phyloP scores from a whole-genome alignment of 23 tunicate species.

The Diplosoma virens region DNA sequence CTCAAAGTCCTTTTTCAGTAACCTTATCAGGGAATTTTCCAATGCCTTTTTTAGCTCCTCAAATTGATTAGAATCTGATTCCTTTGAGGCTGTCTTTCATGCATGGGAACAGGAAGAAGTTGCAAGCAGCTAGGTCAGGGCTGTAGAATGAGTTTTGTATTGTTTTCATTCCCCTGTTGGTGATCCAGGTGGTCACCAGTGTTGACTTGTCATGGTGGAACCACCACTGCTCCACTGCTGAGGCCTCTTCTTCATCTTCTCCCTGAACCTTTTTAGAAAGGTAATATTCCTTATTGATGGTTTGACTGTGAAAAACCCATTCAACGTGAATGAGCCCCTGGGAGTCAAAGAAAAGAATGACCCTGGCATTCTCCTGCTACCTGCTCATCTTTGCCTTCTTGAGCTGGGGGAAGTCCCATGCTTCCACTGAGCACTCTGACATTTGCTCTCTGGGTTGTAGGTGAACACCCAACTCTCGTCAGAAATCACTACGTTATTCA shows the following conservation, averaged over 20 bases:
- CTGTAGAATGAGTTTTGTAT: background rate
- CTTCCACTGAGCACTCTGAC: conserved; percentile 33
- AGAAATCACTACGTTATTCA: conserved; percentile 20
- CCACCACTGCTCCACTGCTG: conserved; percentile 21
- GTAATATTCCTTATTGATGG: conserved; percentile 14
- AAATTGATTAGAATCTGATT: conserved; percentile 9
- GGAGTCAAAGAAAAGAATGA: conserved; percentile 13
- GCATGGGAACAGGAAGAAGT: conserved; percentile 12
- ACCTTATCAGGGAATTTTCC: background rate
- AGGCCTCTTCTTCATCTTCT: conserved; percentile 21
- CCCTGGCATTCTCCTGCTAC: conserved; percentile 12
- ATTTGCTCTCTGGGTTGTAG: conserved; percentile 19
- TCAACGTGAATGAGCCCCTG: conserved; percentile 17
- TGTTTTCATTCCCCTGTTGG: conserved; percentile 27
- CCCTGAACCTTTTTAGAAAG: conserved; percentile 11
- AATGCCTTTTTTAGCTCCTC: conserved; percentile 15
- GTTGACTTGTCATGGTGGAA: conserved; percentile 15
- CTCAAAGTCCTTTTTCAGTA: too few relatives aligned
- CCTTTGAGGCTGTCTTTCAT: conserved; percentile 21
- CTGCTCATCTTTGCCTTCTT: conserved; percentile 21
- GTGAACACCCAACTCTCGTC: conserved; percentile 26
- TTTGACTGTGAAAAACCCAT: conserved; percentile 14
- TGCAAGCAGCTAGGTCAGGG: conserved; percentile 15
- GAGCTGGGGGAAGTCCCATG: conserved; percentile 8
- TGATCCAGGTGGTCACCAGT: conserved; percentile 2